phyloP scores from a whole-genome alignment of 2,888 invertebrate genomes.

The Hecatera dysodea region DNA sequence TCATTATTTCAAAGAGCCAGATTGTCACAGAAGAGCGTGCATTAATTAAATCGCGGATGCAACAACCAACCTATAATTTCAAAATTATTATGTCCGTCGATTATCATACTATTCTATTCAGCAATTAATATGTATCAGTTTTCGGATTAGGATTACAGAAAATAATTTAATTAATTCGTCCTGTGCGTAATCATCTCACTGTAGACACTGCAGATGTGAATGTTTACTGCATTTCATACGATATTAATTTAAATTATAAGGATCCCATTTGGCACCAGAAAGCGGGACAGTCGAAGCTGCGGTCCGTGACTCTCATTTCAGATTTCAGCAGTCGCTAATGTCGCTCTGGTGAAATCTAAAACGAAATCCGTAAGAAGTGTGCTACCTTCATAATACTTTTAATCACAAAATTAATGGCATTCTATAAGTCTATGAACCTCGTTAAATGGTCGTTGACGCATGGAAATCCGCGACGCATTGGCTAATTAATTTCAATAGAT shows the following conservation, averaged over 20 bases:
- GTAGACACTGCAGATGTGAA: conserved; percentile 1
- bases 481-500: conserved; percentile 22
- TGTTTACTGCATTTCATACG: conserved; percentile 4
- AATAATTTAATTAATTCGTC: background rate
- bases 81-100: conserved; percentile 27
- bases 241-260: conserved; percentile 4
- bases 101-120: conserved; percentile 7
- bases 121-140: conserved; percentile 5
- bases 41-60: conserved; percentile 34
- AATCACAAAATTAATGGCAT: background rate
- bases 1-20: conserved; percentile 39
- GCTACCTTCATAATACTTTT: background rate
- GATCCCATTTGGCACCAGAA: conserved; percentile 5
- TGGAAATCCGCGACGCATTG: conserved; percentile 23
- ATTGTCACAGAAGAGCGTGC: conserved; percentile 22
- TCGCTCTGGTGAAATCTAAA: background rate
- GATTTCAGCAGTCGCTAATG: background rate
- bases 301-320: conserved; percentile 1
- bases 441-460: background rate
- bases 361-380: background rate
- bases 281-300: background rate
- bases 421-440: background rate
- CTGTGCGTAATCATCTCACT: background rate
- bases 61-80: conserved; percentile 13
- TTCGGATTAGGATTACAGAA: background rate